Percentiles rank a stretch among this genome's conserved stretches.
phyloP scores from a whole-genome alignment of 2,113 vertebrate species.

The Takifugu bimaculatus region DNA sequence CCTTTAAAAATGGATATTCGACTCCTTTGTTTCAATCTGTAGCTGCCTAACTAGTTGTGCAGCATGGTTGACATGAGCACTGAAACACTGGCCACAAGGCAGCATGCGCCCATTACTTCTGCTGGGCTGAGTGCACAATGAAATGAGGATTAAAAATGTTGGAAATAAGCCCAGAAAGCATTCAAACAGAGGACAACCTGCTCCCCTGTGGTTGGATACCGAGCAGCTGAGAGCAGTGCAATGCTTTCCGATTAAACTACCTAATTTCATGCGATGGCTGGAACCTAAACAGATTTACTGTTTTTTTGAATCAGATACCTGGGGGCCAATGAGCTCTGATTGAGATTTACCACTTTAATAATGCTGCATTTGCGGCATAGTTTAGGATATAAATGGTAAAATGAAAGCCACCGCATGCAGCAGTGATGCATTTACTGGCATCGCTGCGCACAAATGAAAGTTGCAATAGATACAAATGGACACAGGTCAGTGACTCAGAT shows the following conservation, averaged over 20 bases:
- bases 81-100: slow-evolving; percentile 40
- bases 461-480: slow-evolving; percentile 8
- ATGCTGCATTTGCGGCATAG: slow-evolving; percentile 1
- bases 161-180: slow-evolving; percentile 62
- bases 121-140: slow-evolving; percentile 63
- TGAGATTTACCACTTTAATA: slow-evolving; percentile 45
- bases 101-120: slow-evolving; percentile 57
- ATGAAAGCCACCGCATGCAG: slow-evolving; percentile 8
- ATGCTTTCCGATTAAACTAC: slow-evolving; percentile 2
- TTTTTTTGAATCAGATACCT: slow-evolving; percentile 9
- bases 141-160: slow-evolving; percentile 68
- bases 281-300: neutral
- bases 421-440: slow-evolving; percentile 22
- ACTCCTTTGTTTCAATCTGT: neutral
- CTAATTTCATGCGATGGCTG: slow-evolving; percentile 23
- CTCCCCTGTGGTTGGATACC: slow-evolving; percentile 28
- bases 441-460: slow-evolving; percentile 8
- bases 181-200: slow-evolving; percentile 51
- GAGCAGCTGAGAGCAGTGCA: slow-evolving; percentile 18
- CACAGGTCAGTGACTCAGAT: slow-evolving; percentile 3
- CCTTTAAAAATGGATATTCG: neutral
- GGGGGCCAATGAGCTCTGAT: slow-evolving; percentile 25
- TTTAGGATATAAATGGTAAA: slow-evolving; percentile 20
- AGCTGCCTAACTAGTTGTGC: slow-evolving; percentile 37
- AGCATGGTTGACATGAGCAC: slow-evolving; percentile 34